phyloP scores from a whole-genome alignment of 1,140 invertebrate genomes.

The Acromyrmex heyeri region DNA sequence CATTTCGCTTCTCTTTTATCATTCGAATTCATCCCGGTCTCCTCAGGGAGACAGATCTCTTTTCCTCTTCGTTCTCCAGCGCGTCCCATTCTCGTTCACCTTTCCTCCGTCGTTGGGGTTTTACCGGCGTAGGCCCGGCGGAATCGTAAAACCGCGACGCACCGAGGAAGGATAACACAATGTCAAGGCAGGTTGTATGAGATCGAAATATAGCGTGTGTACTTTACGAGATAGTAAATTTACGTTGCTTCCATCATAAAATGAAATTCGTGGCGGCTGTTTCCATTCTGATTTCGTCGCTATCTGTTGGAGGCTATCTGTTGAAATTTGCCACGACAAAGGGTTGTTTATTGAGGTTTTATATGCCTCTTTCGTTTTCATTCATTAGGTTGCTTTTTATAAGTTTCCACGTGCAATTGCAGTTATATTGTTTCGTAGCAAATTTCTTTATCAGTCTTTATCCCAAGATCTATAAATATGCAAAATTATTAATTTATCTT shows the following conservation, averaged over 20 bases:
- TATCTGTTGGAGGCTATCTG: background rate
- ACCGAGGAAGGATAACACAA: background rate
- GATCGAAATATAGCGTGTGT: conserved; percentile 18
- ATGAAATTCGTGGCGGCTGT: background rate
- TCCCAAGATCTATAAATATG: background rate
- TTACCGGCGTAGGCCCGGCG: conserved; percentile 42
- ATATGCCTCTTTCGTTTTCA: background rate
- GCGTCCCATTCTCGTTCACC: background rate
- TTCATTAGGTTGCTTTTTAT: conserved; percentile 4
- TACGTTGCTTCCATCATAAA: conserved; percentile 8
- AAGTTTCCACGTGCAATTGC: background rate
- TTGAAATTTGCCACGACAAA: background rate
- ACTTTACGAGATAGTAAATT: conserved; percentile 44
- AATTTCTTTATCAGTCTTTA: background rate
- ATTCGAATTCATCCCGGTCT: background rate
- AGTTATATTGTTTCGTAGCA: background rate
- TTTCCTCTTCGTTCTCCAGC: conserved; percentile 17
- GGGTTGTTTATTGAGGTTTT: background rate
- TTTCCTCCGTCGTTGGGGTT: background rate
- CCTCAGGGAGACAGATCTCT: conserved; percentile 16
- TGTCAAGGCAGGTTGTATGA: conserved; percentile 26
- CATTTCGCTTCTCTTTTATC: conserved; percentile 45
- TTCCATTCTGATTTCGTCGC: conserved; percentile 5
- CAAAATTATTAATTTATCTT: background rate
- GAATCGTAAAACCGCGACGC: conserved; percentile 47